Base-by-base conservation (phyloP, 2,113 vertebrate species). In the Elephas maximus region DNA sequence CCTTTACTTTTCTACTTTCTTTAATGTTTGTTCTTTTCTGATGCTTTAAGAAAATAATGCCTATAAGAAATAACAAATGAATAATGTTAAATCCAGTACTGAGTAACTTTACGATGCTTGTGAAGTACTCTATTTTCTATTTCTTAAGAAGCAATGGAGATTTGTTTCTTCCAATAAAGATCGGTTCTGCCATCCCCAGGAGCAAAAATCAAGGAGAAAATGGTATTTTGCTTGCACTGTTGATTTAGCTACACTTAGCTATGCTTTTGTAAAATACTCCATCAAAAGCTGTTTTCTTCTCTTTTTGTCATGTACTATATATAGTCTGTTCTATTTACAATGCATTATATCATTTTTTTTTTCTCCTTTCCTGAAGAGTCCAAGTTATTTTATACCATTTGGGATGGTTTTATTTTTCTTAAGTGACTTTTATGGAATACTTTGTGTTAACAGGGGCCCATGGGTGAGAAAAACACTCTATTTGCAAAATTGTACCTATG, bases 141-240 rank as follows among this genome's bases (percentile, higher is more conserved):
- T 87, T 71, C 80, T 84, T 76, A 84, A 44, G n/a, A n/a, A 95
- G 62, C 96, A 95, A 84, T 67, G 8, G 41, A 95, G 79, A 91
- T 77, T 78, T 93, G 57, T 94, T 89, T 88, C 44, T 91, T 91
- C 44, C 87, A 23, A 85, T 95, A 91, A 90, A 57, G 6, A 57
- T 33, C 57, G 67, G 4, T 67, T 21, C 23, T 78, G 26, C 30
- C 53, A 65, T 96, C 53, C 82, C 24, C n/a, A 45, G 9, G 48
- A 74, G 57, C 33, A 94, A 97, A 96, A 94, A 81, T 89, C 48
- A 78, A 96, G 45, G 21, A 57, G 57, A 95, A 96, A 81, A 95
- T 81, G 57, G 1, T 71, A 71, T 65, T 96, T 96, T 65, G 60
- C 82, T 92, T 86, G 28, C 11, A 44, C 0, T 44, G 24, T 86